Evolutionary conservation across 1,140 invertebrate genomes (phyloP), one percentile per base, ranked within the genome.

Genomic region (Lanistes nyassanus): DNA sequence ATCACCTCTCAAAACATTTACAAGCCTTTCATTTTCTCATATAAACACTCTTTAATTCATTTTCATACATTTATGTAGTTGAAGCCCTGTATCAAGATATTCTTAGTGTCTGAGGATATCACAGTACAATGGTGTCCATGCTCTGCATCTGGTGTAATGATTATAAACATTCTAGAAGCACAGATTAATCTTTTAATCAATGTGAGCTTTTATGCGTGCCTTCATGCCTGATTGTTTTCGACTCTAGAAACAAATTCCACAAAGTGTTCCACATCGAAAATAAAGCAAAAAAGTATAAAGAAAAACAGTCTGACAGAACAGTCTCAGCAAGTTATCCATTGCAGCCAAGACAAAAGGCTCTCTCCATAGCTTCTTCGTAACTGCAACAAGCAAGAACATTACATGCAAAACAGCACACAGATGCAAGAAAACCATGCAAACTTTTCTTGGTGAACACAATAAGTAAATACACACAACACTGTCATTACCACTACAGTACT

Each of bases 351-450:
- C 65, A 66, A 42, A 66, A 66, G 3, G 65, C 65, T 39, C 65
- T 37, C 31, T 66, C 65, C 34, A 66, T 42, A 39, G 65, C 37
- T 37, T 36, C 42, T 36, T 39, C 36, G 23, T 66, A 66, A 26
- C 65, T 66, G 65, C 26, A 66, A 66, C 65, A 66, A 36, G 39
- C 36, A 23, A n/a, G n/a, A n/a, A n/a, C n/a, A n/a, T n/a, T n/a
- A n/a, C n/a, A n/a, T n/a, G n/a, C n/a, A n/a, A n/a, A 3, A 31
- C 23, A 37, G 29, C 62, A 64, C 34, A 64, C 31, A 31, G 31
- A 31, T 29, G 29, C 31, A 64, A 64, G 7, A 34, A 4, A 3
- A 64, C 26, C 21, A 9, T 36, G 9, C n/a, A 60, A 60, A 26
- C 9, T 11, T 53, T 13, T 13, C 23, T 53, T 53, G 7, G 56